Evolutionary conservation across 1,140 invertebrate genomes (phyloP).

Genomic region (Matsumurasca onukii): DNA sequence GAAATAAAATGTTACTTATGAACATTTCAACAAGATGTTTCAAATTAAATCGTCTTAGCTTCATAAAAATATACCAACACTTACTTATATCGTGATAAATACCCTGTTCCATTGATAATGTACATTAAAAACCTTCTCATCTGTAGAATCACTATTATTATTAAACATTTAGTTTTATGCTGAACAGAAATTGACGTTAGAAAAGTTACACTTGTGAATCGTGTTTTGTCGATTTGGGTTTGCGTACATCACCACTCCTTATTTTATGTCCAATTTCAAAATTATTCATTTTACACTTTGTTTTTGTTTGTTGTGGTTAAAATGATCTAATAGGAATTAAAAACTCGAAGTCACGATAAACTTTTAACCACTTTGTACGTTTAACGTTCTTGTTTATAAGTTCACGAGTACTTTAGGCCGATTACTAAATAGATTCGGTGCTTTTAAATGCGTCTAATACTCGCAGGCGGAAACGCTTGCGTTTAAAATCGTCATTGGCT

Average conservation of each 20-base stretch:
- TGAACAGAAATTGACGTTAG: not conserved
- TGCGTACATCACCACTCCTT: not conserved
- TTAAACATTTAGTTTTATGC: not conserved
- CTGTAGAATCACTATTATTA: not conserved
- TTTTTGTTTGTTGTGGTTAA: not conserved
- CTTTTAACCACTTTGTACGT: not conserved
- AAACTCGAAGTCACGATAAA: not conserved
- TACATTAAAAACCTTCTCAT: not conserved
- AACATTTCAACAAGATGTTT: not conserved
- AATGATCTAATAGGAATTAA: not conserved
- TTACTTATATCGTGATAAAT: not conserved
- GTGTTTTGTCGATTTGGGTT: too few relatives aligned
- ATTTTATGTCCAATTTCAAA: not conserved
- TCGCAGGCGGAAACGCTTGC: not conserved
- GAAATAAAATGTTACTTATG: not conserved
- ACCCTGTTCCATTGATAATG: not conserved
- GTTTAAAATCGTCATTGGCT: not conserved
- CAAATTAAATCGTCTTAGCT: not conserved
- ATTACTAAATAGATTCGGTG: not conserved
- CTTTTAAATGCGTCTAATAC: not conserved
- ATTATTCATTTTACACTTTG: not conserved
- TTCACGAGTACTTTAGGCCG: not conserved
- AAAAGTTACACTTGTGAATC: not conserved
- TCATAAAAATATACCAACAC: not conserved
- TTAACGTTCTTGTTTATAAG: not conserved